phyloP scores from a whole-genome alignment of 2,797 vertebrate genomes.

The Notoglanidium macrostoma region DNA sequence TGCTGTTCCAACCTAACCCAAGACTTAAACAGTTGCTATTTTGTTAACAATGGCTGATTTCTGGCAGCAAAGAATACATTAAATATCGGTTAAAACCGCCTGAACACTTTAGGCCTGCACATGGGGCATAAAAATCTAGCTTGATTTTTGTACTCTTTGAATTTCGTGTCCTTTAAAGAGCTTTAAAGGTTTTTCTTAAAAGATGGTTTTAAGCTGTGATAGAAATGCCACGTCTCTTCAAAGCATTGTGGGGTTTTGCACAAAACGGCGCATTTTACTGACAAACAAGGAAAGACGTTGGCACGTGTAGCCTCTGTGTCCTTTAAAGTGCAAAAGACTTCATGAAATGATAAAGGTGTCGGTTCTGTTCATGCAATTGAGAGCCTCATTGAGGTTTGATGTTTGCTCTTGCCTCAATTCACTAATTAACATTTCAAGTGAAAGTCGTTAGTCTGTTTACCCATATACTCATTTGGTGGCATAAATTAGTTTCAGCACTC shows the following conservation, averaged over 20 bases:
- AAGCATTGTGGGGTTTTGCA: constrained; percentile 5
- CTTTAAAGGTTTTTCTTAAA: not conserved
- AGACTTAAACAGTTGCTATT: not conserved
- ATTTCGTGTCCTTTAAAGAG: constrained; percentile 7
- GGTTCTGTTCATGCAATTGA: constrained; percentile 28
- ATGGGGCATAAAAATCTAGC: not conserved
- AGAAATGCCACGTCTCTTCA: constrained; percentile 35
- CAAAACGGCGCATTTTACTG: constrained; percentile 9
- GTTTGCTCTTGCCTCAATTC: constrained; percentile 28
- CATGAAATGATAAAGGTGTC: constrained; percentile 38
- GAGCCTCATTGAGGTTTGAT: constrained; percentile 36
- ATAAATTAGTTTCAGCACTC: not conserved
- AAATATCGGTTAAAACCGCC: not conserved
- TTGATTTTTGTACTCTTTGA: not conserved
- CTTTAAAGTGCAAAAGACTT: constrained; percentile 45
- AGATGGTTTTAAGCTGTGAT: constrained; percentile 1
- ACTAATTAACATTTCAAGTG: constrained; percentile 45
- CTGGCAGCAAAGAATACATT: not conserved
- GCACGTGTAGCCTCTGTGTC: not conserved
- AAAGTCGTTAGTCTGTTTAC: constrained; percentile 37
- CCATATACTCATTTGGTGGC: not conserved
- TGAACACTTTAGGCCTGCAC: not conserved
- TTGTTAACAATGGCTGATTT: not conserved
- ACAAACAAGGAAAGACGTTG: constrained; percentile 17
- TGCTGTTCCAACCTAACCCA: too few species aligned